phyloP scores from a whole-genome alignment of 2,888 invertebrate species.

The Coenonympha glycerion region DNA sequence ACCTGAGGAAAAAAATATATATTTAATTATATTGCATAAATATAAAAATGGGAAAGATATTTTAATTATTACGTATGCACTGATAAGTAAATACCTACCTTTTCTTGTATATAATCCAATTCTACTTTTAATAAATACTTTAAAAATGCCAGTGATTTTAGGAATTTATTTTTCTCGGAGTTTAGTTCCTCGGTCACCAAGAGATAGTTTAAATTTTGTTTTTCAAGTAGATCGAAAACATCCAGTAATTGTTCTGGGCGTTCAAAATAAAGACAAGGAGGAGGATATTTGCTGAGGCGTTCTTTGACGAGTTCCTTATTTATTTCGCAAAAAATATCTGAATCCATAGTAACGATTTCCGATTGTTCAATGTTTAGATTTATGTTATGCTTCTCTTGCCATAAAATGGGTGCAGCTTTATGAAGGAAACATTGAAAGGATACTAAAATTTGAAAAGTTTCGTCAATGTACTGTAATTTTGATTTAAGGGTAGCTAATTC shows the following conservation, averaged over 20 bases:
- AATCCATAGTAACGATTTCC: conserved; percentile 50
- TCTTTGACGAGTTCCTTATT: conserved; percentile 40
- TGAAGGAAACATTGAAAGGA: conserved; percentile 65
- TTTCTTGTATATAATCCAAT: conserved; percentile 51
- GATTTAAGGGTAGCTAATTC: conserved; percentile 62
- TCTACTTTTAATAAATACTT: conserved; percentile 48
- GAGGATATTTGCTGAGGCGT: conserved; percentile 45
- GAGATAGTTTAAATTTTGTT: conserved; percentile 67
- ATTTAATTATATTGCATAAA: neutral
- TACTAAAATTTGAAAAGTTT: conserved; percentile 57
- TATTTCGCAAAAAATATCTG: conserved; percentile 51
- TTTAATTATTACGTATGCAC: neutral
- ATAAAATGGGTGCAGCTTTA: conserved; percentile 59
- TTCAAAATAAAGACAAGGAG: conserved; percentile 57
- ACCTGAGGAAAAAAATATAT: conserved; percentile 42
- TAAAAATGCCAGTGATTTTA: conserved; percentile 47
- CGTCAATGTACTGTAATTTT: conserved; percentile 63
- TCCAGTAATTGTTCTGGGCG: conserved; percentile 52
- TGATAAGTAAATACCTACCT: conserved; percentile 42
- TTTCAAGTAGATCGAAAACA: conserved; percentile 56
- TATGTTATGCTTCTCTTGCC: conserved; percentile 54
- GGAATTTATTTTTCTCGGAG: conserved; percentile 56
- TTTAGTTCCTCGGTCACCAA: conserved; percentile 61
- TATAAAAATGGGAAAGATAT: neutral
- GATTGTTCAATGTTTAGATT: conserved; percentile 41